phyloP scores from a whole-genome alignment of 1,140 invertebrate species.

The Subanguina moxae region DNA sequence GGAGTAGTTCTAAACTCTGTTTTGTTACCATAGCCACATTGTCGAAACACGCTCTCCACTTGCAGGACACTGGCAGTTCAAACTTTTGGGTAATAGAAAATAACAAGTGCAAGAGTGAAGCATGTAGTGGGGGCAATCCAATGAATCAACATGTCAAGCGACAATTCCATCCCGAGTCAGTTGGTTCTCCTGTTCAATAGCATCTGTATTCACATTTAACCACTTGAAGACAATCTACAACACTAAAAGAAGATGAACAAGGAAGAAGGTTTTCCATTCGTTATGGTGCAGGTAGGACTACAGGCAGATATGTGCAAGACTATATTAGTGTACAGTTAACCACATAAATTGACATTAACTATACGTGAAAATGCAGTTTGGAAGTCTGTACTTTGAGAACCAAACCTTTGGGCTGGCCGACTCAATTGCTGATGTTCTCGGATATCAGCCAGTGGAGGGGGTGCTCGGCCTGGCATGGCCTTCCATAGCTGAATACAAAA shows the following conservation, averaged over 20 bases:
- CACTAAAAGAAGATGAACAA: conserved; percentile 39
- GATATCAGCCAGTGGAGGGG: conserved; percentile 29
- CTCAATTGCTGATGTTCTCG: conserved; percentile 28
- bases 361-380: conserved; percentile 29
- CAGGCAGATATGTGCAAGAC: conserved; percentile 31
- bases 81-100: conserved; percentile 48
- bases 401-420: conserved; percentile 38
- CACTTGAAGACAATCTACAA: conserved; percentile 26
- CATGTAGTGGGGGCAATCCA: conserved; percentile 37
- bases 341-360: background rate
- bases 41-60: too few relatives aligned
- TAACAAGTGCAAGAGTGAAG: conserved; percentile 29
- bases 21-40: conserved; percentile 22
- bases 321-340: background rate
- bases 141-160: conserved; percentile 34
- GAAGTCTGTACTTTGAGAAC: conserved; percentile 31
- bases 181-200: conserved; percentile 30
- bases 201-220: conserved; percentile 4
- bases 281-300: conserved; percentile 29
- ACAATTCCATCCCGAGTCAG: conserved; percentile 40
- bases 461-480: conserved; percentile 42
- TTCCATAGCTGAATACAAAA: conserved; percentile 23
- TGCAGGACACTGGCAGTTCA: conserved; percentile 42
- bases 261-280: conserved; percentile 40
- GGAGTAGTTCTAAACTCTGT: too few relatives aligned